phyloP scores from a whole-genome alignment of 2,888 invertebrate species.

The Tigriopus californicus region DNA sequence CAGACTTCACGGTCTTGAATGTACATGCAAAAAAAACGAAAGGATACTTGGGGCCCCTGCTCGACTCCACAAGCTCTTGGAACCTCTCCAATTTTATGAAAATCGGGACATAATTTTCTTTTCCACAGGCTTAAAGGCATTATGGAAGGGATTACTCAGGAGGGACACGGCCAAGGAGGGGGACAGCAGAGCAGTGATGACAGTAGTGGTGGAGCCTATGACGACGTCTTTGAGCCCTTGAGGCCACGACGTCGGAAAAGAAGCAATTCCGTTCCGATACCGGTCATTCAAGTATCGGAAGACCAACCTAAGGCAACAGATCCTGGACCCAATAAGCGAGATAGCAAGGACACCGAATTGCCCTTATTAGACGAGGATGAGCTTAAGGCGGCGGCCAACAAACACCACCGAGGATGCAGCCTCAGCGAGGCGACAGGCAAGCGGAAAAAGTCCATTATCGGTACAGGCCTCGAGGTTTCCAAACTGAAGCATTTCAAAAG shows the following conservation, averaged over 20 bases:
- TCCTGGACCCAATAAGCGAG: not conserved
- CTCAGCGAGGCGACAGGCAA: not conserved
- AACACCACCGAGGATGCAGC: not conserved
- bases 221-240: slow-evolving; percentile 18
- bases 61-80: no score
- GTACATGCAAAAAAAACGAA: no score
- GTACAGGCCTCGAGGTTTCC: not conserved
- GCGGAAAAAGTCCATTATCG: slow-evolving; percentile 10
- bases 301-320: not conserved
- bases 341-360: not conserved
- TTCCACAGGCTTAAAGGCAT: no score
- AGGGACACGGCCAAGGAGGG: no score
- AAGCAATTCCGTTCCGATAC: slow-evolving; percentile 74
- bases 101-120: no score
- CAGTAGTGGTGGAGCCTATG: not conserved
- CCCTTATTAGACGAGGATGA: no score
- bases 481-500: slow-evolving; percentile 12
- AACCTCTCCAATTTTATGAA: no score
- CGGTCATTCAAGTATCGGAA: no score
- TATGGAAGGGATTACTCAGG: no score
- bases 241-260: slow-evolving; percentile 49
- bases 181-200: not conserved
- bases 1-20: no score
- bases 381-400: not conserved
- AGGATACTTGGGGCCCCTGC: no score